Evolutionary conservation across 1,140 invertebrate genomes (phyloP).

Genomic region (Drosophila equinoxialis): DNA sequence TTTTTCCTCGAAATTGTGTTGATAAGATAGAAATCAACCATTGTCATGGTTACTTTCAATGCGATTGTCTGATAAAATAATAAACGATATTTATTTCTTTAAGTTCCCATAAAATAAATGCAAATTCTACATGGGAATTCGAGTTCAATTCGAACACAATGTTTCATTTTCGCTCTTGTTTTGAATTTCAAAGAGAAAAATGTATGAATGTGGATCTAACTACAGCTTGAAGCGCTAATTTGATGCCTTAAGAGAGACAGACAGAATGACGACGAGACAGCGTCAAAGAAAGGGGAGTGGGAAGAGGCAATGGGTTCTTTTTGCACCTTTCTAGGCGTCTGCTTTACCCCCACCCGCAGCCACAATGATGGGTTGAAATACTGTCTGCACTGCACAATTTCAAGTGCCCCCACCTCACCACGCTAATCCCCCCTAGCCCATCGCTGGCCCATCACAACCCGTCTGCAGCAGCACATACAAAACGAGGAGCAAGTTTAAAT

Average conservation of each 20-base stretch:
- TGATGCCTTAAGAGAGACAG: not conserved
- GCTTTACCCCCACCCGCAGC: not conserved
- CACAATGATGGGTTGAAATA: constrained; percentile 55
- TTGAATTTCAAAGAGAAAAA: no score
- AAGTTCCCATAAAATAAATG: no score
- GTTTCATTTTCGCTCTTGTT: no score
- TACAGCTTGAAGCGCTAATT: not conserved
- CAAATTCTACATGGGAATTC: no score
- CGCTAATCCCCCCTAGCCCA: not conserved
- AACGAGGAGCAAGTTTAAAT: constrained; percentile 82
- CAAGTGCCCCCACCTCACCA: constrained; percentile 43
- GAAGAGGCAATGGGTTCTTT: constrained; percentile 40
- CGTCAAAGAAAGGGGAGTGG: constrained; percentile 4
- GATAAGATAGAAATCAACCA: no score
- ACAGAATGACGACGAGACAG: not conserved
- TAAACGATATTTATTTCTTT: no score
- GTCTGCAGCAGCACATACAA: constrained; percentile 22
- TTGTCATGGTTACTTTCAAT: no score
- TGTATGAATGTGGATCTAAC: not conserved
- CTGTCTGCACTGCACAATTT: constrained; percentile 78
- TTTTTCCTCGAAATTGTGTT: no score
- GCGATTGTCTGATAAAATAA: no score
- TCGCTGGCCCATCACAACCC: not conserved
- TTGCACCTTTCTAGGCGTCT: constrained; percentile 56
- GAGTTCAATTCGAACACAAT: no score